Conservation (phyloP, 2,888 invertebrate genomes). For the Scrobipalpa costella region DNA sequence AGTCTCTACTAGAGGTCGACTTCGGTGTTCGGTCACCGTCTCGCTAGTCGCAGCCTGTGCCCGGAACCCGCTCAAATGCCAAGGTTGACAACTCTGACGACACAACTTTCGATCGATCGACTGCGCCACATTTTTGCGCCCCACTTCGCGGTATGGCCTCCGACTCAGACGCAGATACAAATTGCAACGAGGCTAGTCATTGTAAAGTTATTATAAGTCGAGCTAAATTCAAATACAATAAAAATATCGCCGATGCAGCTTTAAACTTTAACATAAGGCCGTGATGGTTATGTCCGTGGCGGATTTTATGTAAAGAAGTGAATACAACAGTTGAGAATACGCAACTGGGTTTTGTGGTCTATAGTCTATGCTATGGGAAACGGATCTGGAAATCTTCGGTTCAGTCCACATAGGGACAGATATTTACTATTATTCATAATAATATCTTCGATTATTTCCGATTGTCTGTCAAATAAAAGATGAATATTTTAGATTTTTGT, state of each 20-base stretch:
- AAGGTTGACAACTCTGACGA: slow-evolving; percentile 80
- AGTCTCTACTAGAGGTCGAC: slow-evolving; percentile 46
- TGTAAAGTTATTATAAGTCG: slow-evolving; percentile 12
- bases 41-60: slow-evolving; percentile 38
- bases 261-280: neutral
- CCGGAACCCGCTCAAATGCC: slow-evolving; percentile 80
- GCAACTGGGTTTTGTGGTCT: no score
- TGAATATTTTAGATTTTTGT: no score
- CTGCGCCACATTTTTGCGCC: slow-evolving; percentile 76
- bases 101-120: slow-evolving; percentile 77
- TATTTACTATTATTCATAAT: no score
- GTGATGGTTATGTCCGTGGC: neutral
- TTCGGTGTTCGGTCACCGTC: slow-evolving; percentile 58
- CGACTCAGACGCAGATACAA: slow-evolving; percentile 26
- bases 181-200: slow-evolving; percentile 19
- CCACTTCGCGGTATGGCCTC: slow-evolving; percentile 51
- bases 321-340: neutral
- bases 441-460: no score
- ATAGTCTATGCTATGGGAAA: no score
- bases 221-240: neutral
- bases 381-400: no score
- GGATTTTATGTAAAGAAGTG: neutral
- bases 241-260: neutral
- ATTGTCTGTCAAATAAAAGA: no score
- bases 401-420: no score